A percentile compares a stretch with the other conserved stretches of the same genome.
Conservation (phyloP, 1,140 invertebrate genomes). For the Neotoxoptera formosana region DNA sequence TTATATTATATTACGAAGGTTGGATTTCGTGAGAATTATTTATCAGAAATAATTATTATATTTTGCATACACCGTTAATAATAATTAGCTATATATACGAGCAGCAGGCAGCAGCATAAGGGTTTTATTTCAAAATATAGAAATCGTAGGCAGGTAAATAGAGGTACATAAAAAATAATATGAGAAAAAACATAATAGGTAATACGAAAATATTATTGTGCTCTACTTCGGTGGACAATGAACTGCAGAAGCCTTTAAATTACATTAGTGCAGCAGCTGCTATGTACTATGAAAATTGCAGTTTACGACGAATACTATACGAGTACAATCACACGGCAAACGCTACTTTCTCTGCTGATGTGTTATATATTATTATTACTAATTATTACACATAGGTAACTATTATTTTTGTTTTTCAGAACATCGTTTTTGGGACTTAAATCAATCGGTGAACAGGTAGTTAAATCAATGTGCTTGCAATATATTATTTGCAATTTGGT, state of each 20-base stretch:
- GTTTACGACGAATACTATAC: not conserved
- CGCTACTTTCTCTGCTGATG: not conserved
- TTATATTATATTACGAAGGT: not conserved
- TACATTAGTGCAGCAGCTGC: not conserved
- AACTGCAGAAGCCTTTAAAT: not conserved
- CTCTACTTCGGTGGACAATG: not conserved
- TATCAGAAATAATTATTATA: conserved; percentile 9
- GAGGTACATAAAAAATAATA: not conserved
- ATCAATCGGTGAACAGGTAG: not conserved
- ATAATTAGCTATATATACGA: not conserved
- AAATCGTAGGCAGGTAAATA: not conserved
- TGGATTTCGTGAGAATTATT: not conserved
- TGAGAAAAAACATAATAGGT: not conserved
- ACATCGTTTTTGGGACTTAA: not conserved
- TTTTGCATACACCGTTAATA: not conserved
- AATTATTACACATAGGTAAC: not conserved
- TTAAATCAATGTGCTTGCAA: not conserved
- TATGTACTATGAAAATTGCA: not conserved
- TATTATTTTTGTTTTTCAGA: not conserved
- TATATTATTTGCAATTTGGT: not conserved
- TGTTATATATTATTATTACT: not conserved
- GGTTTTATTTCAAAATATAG: not conserved
- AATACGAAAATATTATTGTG: not conserved
- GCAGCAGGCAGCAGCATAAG: not conserved
- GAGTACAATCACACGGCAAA: not conserved